A percentile compares a stretch with the other conserved stretches of the same genome.
These are phyloP conservation scores for Pogonocherus hispidulus DNA, from an alignment of 2,888 invertebrate species.

Conservation along the genomic window DNA sequence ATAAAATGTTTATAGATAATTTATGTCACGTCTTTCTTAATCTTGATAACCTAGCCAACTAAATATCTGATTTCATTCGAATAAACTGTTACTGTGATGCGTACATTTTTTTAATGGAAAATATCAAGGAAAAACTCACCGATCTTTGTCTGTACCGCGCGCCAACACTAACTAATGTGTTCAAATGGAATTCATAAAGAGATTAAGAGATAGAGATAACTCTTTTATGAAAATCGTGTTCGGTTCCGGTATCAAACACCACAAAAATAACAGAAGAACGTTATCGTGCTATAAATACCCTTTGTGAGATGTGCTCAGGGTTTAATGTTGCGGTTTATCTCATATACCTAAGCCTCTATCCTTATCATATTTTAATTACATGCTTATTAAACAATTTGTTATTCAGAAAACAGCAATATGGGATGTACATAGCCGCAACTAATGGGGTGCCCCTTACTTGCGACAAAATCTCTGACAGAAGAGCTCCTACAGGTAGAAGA, in stretches of 20 bases:
- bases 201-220: neutral
- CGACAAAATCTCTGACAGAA: no score
- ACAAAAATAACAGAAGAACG: neutral
- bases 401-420: neutral
- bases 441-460: no score
- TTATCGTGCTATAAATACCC: neutral
- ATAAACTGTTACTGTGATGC: no score
- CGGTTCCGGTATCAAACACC: neutral
- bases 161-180: no score
- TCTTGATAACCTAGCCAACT: no score
- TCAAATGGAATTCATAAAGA: neutral
- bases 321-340: neutral
- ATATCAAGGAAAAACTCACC: no score
- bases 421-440: neutral
- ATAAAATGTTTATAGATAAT: no score
- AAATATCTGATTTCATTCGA: no score
- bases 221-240: neutral
- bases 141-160: no score
- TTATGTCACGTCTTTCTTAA: no score
- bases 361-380: neutral
- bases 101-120: no score
- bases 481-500: no score
- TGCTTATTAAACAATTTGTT: neutral
- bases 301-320: neutral
- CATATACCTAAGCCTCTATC: neutral